These are phyloP conservation scores for Masticophis lateralis DNA, from an alignment of 2,797 vertebrate genomes.

Conservation along the genomic window DNA sequence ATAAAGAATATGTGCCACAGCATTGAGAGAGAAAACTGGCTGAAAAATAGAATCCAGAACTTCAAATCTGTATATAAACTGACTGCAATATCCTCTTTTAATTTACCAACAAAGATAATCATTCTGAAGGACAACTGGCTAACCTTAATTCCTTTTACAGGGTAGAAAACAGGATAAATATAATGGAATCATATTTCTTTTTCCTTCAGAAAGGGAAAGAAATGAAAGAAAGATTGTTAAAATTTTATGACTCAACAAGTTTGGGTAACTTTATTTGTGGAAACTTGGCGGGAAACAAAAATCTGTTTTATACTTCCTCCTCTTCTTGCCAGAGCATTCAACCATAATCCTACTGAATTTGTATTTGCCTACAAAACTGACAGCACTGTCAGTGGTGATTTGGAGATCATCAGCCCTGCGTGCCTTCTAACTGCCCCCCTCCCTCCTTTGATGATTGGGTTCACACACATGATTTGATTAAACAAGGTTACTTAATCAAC, in stretches of 20 bases:
- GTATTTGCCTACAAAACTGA: background rate
- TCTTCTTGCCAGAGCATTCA: background rate
- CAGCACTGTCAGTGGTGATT: background rate
- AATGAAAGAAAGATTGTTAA: background rate
- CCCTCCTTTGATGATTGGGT: background rate
- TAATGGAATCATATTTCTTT: background rate
- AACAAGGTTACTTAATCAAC: background rate
- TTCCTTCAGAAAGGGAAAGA: background rate
- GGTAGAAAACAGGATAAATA: background rate
- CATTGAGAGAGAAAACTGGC: background rate
- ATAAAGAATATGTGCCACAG: background rate
- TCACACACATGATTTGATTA: background rate
- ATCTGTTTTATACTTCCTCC: background rate
- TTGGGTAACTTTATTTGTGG: constrained; percentile 5
- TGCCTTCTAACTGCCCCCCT: background rate
- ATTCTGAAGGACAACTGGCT: background rate
- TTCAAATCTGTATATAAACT: background rate
- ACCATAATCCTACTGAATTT: background rate
- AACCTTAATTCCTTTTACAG: background rate
- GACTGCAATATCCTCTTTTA: background rate
- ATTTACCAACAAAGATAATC: background rate
- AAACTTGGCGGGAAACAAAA: rapidly evolving
- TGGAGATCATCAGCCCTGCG: background rate
- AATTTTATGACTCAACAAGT: background rate
- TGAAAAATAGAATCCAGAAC: background rate